phyloP scores from a whole-genome alignment of 2,797 vertebrate genomes.

The Kryptolebias ocellatus region DNA sequence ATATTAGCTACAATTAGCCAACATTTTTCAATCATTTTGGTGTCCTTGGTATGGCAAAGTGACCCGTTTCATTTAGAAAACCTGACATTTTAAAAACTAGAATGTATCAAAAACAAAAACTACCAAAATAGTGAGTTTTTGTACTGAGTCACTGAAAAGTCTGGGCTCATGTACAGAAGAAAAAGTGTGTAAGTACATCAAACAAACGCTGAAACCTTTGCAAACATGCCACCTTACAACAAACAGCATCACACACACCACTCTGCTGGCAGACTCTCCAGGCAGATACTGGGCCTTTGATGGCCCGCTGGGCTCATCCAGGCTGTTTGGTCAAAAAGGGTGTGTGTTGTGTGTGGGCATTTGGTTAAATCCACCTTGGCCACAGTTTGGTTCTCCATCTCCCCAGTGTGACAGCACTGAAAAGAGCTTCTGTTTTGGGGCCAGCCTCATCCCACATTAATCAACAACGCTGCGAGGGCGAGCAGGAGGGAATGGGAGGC shows the following conservation, averaged over 20 bases:
- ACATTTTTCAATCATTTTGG: neutral
- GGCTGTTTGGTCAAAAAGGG: conserved; percentile 59
- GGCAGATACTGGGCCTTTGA: conserved; percentile 68
- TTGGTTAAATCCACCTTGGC: conserved; percentile 80
- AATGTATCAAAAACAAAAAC: neutral
- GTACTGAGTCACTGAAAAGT: conserved; percentile 15
- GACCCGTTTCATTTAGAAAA: conserved; percentile 2
- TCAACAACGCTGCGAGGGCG: conserved; percentile 65
- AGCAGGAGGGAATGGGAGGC: conserved; percentile 44
- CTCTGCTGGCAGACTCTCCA: conserved; percentile 56
- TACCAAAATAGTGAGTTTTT: neutral
- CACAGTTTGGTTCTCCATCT: conserved; percentile 79
- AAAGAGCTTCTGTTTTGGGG: conserved; percentile 74
- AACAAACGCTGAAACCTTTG: conserved; percentile 9
- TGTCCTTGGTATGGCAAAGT: neutral
- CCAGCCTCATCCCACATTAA: conserved; percentile 75
- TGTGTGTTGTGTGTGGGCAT: conserved; percentile 56
- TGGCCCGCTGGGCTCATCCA: conserved; percentile 63
- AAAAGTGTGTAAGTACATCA: conserved; percentile 26
- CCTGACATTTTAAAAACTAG: neutral
- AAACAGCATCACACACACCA: conserved; percentile 42
- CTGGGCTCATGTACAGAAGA: neutral
- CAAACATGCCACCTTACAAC: conserved; percentile 45
- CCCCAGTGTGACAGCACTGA: conserved; percentile 71
- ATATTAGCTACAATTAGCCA: conserved; percentile 3